Base-by-base conservation (phyloP, 2,888 invertebrate genomes). In the Leptinotarsa peninsularis region DNA sequence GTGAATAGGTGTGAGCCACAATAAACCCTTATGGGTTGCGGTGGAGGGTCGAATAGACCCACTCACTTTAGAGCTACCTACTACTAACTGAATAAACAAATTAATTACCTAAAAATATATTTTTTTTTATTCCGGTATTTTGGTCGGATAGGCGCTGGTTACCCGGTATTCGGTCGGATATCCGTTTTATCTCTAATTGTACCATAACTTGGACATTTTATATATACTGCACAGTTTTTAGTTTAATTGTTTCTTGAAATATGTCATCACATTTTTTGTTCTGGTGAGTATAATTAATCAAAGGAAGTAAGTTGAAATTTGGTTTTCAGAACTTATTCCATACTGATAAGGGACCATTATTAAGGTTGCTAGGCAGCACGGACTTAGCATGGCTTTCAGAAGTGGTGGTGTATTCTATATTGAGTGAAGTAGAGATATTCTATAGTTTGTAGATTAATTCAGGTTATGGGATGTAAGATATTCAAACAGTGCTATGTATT, bases 311-410 rank as follows among this genome's bases (percentile, higher is more conserved):
- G 58, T 49, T 58, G 33, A 21, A 56, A 49, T 70, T 58, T 70
- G 49, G 63, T 77, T 77, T 80, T 73, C 78, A 80, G 80, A 76
- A 77, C 80, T 63, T 80, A 78, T 71, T 80, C 77, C 43, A 76
- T 80, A 76, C 67, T 80, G 60, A 73, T 78, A 69, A 77, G 78
- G 77, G 77, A 80, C 72, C 72, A 76, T 74, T 76, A 76, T 74
- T 80, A 76, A 72, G 72, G 43, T 56, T 68, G 63, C 23, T 66
- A 68, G 66, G 17, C 71, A 54, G 58, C 67, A 54, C 49, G 63
- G 71, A 67, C 68, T 58, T 63, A 71, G 76, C 71, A 74, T 76
- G 76, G 67, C 66, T 76, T 69, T 72, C 27, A 67, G 71, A 63
- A 63, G 60, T 63, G 58, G 63, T 73, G 49, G 72, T 33, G 56